Conservation (phyloP, 2,113 vertebrate species). For the Mugil cephalus region DNA sequence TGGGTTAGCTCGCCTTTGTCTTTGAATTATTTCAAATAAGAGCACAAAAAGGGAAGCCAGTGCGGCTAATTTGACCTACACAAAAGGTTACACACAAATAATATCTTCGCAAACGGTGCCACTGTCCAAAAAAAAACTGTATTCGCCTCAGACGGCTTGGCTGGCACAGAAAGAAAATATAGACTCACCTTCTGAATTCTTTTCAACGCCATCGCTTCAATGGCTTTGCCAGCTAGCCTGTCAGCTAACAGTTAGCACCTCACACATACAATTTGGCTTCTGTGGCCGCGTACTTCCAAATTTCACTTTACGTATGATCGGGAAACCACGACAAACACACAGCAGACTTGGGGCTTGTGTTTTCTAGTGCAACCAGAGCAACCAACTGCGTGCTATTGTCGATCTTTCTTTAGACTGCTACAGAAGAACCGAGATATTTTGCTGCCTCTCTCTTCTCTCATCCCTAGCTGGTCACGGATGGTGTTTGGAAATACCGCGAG, state of each 20-base stretch:
- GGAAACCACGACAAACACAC: slow-evolving; percentile 18
- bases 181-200: slow-evolving; percentile 89
- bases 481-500: slow-evolving; percentile 75
- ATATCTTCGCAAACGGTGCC: neutral
- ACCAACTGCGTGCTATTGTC: slow-evolving; percentile 15
- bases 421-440: slow-evolving; percentile 50
- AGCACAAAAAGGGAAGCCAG: slow-evolving; percentile 28
- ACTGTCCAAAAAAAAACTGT: neutral
- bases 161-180: slow-evolving; percentile 32
- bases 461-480: slow-evolving; percentile 53
- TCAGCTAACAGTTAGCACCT: slow-evolving; percentile 76
- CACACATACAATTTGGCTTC: slow-evolving; percentile 75
- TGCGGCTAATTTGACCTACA: slow-evolving; percentile 1
- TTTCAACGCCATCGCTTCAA: slow-evolving; percentile 88
- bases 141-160: neutral
- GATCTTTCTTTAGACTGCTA: slow-evolving; percentile 32
- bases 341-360: slow-evolving; percentile 7
- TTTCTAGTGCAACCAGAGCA: slow-evolving; percentile 12
- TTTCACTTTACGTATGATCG: slow-evolving; percentile 33
- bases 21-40: slow-evolving; percentile 57
- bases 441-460: slow-evolving; percentile 54
- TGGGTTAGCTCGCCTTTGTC: slow-evolving; percentile 81
- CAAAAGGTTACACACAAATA: neutral
- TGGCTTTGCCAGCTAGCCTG: slow-evolving; percentile 79
- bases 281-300: slow-evolving; percentile 55